Evolutionary conservation across 2,113 vertebrate species (phyloP).

Genomic region (Misgurnus mizolepis): DNA sequence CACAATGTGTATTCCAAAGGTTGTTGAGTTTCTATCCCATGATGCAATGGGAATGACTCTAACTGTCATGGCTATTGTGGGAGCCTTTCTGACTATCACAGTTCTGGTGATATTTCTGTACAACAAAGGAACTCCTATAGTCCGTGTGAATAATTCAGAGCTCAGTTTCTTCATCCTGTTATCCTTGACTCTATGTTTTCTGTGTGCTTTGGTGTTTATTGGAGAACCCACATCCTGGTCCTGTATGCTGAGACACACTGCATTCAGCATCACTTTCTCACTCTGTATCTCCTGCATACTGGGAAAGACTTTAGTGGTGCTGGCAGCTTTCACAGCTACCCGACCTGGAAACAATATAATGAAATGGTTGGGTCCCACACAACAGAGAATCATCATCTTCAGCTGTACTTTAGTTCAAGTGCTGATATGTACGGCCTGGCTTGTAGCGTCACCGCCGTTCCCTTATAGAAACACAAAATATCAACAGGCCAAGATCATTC

Average conservation of each 20-base stretch:
- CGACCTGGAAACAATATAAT: conserved; percentile 55
- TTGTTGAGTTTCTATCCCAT: conserved; percentile 56
- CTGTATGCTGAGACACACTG: conserved; percentile 58
- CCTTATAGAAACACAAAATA: conserved; percentile 54
- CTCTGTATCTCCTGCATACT: conserved; percentile 58
- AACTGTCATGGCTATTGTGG: conserved; percentile 54
- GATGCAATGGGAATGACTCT: conserved; percentile 60
- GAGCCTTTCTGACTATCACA: conserved; percentile 49
- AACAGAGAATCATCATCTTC: conserved; percentile 55
- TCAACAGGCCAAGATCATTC: conserved; percentile 56
- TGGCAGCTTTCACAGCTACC: conserved; percentile 60
- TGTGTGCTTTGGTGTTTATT: conserved; percentile 63
- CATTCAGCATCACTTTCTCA: conserved; percentile 57
- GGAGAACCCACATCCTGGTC: conserved; percentile 58
- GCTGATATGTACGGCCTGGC: conserved; percentile 57
- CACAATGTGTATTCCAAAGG: conserved; percentile 56
- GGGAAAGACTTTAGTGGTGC: conserved; percentile 60
- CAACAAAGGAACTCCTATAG: conserved; percentile 58
- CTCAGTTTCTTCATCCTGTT: conserved; percentile 62
- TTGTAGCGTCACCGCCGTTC: conserved; percentile 53
- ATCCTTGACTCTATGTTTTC: conserved; percentile 59
- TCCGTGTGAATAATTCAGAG: conserved; percentile 60
- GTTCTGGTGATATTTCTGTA: conserved; percentile 56
- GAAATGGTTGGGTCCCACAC: conserved; percentile 58
- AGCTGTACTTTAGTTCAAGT: conserved; percentile 51